Evolutionary conservation across 2,888 invertebrate genomes (phyloP), one percentile per base, ranked within the genome.

Genomic region (Nomada flava): DNA sequence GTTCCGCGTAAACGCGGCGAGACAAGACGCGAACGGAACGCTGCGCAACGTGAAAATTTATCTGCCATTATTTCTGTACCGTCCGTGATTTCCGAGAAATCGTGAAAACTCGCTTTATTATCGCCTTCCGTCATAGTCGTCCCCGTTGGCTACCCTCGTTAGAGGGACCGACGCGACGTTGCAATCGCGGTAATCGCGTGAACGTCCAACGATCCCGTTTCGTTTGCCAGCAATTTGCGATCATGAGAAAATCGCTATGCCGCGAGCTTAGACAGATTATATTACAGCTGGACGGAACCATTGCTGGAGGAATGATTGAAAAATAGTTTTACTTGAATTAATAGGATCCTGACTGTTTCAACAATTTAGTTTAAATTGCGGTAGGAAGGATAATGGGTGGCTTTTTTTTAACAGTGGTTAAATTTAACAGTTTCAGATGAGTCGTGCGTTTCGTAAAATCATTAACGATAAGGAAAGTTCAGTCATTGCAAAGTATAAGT

Each of bases 41-140:
- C 20, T 60, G 18, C 63, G 64, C 62, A 53, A 75, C 69, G 44
- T 62, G 81, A 75, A 77, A 81, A 83, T 82, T 81, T 84, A 86
- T 84, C 84, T 82, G 73, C 75, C 67, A 77, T 86, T 86, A 86
- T 83, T 80, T 73, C 82, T 64, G 26, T 47, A 44, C 15, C 53
- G 53, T 7, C 65, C 68, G 57, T 20, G 76, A 77, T 83, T 86
- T 86, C 86, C 78, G 11, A 83, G 86, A 86, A 86, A 86, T 62
- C 72, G 67, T 36, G 74, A 53, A 81, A 81, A 76, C 79, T 73
- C 73, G 76, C 57, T 64, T 57, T 2, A 57, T 71, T 55, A 81
- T 85, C 79, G 59, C 63, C 29, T 42, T 74, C 70, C 29, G 67
- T 85, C 79, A 76, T 77, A 85, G 53, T 70, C 29, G 59, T 36